phyloP scores from a whole-genome alignment of 2,797 vertebrate genomes.

The Gadopsis marmoratus region DNA sequence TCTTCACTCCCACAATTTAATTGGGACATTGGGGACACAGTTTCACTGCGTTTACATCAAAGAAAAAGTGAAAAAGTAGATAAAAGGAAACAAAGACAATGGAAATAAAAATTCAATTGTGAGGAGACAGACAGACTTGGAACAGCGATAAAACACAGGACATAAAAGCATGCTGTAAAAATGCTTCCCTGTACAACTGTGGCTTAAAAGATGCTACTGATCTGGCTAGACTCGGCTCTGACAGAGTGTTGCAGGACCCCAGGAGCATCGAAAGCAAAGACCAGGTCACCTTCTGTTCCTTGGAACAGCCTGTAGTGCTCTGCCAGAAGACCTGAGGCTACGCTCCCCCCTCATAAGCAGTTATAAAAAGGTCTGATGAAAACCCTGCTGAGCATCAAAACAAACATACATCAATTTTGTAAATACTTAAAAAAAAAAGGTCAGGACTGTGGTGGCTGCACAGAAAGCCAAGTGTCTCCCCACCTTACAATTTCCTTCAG shows the following conservation, averaged over 20 bases:
- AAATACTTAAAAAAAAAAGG: slow-evolving; percentile 28
- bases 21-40: slow-evolving; percentile 34
- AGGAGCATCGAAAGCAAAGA: slow-evolving; percentile 35
- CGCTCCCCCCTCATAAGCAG: slow-evolving; percentile 25
- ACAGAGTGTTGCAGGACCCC: slow-evolving; percentile 35
- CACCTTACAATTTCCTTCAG: slow-evolving; percentile 36
- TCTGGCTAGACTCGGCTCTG: slow-evolving; percentile 50
- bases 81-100: slow-evolving; percentile 32
- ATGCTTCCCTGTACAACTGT: slow-evolving; percentile 28
- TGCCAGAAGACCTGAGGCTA: slow-evolving; percentile 53
- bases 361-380: slow-evolving; percentile 61
- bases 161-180: slow-evolving; percentile 48
- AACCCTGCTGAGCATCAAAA: slow-evolving; percentile 59
- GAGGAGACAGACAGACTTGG: slow-evolving; percentile 22
- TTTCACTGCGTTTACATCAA: slow-evolving; percentile 47
- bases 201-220: slow-evolving; percentile 52
- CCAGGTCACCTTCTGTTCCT: slow-evolving; percentile 51
- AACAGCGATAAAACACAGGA: slow-evolving; percentile 32
- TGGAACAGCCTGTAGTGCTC: slow-evolving; percentile 46
- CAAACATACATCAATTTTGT: slow-evolving; percentile 66
- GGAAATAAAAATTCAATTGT: slow-evolving; percentile 30
- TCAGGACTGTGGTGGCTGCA: slow-evolving; percentile 46
- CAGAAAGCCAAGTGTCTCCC: not conserved
- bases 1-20: slow-evolving; percentile 24
- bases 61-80: not conserved